These are phyloP conservation scores for Heloderma charlesbogerti DNA, from an alignment of 2,113 vertebrate species.

Conservation along the genomic window DNA sequence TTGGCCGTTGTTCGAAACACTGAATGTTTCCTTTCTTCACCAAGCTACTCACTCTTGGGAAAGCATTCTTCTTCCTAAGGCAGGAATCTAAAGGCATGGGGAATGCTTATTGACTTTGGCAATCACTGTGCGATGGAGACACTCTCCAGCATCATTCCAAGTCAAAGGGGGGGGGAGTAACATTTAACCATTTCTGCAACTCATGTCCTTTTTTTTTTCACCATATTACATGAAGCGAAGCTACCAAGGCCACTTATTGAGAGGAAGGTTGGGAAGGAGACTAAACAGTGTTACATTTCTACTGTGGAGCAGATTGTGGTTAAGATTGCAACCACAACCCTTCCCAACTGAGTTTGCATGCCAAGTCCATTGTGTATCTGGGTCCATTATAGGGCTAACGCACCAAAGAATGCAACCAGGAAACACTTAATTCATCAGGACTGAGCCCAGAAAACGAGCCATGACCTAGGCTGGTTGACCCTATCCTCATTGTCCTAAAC, in stretches of 20 bases:
- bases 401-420: neutral
- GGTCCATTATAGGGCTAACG: neutral
- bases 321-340: neutral
- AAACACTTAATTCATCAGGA: neutral
- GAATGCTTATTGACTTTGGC: conserved; percentile 46
- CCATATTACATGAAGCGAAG: neutral
- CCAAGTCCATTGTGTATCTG: neutral
- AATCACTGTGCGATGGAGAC: neutral
- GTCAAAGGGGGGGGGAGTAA: conserved; percentile 21
- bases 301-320: neutral
- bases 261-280: fast-evolving
- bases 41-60: conserved; percentile 51
- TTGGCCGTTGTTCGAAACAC: conserved; percentile 29
- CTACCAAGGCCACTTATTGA: neutral
- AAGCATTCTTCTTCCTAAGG: conserved; percentile 45
- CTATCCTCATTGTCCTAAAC: neutral
- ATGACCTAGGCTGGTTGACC: neutral
- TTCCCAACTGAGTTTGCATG: neutral
- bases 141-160: neutral
- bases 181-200: conserved; percentile 25
- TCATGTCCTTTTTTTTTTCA: conserved; percentile 17
- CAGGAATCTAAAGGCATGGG: conserved; percentile 18
- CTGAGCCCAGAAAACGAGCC: neutral
- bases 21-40: conserved; percentile 42
- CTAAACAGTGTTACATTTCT: neutral